Evolutionary conservation across 2,888 invertebrate genomes (phyloP), one percentile per base, ranked within the genome.

Genomic region (Cremastobaeus sp.): DNA sequence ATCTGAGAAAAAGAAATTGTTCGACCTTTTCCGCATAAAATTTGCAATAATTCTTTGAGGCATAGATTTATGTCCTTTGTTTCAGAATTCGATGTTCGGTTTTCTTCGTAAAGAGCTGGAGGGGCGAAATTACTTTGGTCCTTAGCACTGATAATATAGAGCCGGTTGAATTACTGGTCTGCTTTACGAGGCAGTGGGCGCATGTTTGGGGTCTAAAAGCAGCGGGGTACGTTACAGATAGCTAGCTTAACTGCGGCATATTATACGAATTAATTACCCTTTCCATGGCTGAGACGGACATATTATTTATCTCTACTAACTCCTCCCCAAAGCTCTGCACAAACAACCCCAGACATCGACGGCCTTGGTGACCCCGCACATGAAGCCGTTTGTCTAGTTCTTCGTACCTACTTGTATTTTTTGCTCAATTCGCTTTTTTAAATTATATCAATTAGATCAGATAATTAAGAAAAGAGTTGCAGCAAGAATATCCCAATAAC

Each of bases 241-340:
- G 86, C 82, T 82, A 79, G 86, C 85, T 87, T 86, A 86, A 86
- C 86, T 86, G 78, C 81, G 84, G 85, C 84, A 86, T 87, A 87
- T 87, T 86, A 87, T 86, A 83, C 86, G 84, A 85, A 87, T 87
- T 87, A 86, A 87, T 87, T 86, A 86, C 81, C 84, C 78, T 74
- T 78, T 78, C 78, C 75, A 74, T 78, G 70, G 76, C 82, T 83
- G 81, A 81, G 80, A 85, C 82, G 83, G 82, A 83, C 85, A 83
- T 86, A 86, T 86, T 86, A 86, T 86, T 86, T 85, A 86, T 85
- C 84, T 75, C 77, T 76, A 74, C 70, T 68, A 64, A 71, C 80
- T 73, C 78, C 77, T 77, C 57, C 65, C 66, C 69, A 55, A 54
- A 50, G 48, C 70, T 54, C 59, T 25, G 70, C 70, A 47, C 70